phyloP scores from a whole-genome alignment of 1,140 invertebrate genomes.

The Drosophila rufa region DNA sequence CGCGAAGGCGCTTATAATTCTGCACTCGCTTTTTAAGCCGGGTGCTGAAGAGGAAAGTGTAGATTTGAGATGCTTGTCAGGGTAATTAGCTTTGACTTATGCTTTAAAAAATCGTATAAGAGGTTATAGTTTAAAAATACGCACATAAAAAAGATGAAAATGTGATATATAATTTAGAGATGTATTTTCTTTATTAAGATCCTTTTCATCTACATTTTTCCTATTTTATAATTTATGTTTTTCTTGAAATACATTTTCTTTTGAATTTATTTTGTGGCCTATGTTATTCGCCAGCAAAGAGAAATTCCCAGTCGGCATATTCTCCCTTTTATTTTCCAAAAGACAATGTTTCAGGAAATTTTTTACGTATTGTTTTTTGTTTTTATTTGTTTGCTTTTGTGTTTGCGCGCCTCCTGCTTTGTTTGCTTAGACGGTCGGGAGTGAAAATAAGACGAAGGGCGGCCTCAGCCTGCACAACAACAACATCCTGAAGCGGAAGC shows the following conservation, averaged over 20 bases:
- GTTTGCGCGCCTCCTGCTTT: conserved; percentile 51
- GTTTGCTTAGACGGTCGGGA: conserved; percentile 54
- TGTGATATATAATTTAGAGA: no score
- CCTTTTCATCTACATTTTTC: not conserved
- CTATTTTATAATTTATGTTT: not conserved
- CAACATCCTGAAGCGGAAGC: conserved; percentile 68
- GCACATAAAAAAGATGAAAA: no score
- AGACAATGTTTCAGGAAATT: conserved; percentile 56
- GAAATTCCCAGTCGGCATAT: not conserved
- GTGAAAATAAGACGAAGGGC: conserved; percentile 6
- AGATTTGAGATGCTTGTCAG: not conserved
- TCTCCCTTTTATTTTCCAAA: not conserved
- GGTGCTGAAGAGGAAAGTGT: conserved; percentile 36
- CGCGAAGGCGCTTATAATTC: conserved; percentile 64
- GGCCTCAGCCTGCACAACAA: conserved; percentile 15
- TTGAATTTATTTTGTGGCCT: no score
- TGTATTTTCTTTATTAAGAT: not conserved
- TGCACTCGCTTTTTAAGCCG: conserved; percentile 36
- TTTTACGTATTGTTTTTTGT: conserved; percentile 52
- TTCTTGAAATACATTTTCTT: not conserved
- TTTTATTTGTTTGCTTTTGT: conserved; percentile 69
- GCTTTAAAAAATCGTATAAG: no score
- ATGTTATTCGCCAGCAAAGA: not conserved
- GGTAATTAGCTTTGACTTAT: not conserved
- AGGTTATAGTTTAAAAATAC: no score